Base-by-base conservation (phyloP, 2,888 invertebrate species). In the Cetonia aurata region DNA sequence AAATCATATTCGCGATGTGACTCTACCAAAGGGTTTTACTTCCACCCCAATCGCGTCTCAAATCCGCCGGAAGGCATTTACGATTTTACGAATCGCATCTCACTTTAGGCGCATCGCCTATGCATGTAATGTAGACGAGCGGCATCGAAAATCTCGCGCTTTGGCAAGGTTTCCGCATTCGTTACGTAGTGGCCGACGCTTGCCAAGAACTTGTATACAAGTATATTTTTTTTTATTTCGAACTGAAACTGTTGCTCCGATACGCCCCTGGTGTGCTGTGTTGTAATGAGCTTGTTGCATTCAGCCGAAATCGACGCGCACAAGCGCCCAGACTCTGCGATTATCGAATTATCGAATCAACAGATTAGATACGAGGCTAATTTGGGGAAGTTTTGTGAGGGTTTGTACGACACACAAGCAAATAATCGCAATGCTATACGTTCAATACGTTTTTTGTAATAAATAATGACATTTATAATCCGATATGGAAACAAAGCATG, bases 221-320 rank as follows among this genome's bases (percentile, higher is more conserved):
- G 52, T 59, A 67, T 37, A 9, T 73, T 70, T 72, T 69, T 70
- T 73, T 73, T 73, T 70, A 67, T 69, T 70, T 59, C 70, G 67
- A 65, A 71, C 15, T 10, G 57, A n/a, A 25, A 67, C 71, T 15
- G 31, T 37, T 10, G 13, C 13, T 8, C 55, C 13, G 37, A 37
- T 9, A 37, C 37, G 8, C 15, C n/a, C 13, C 37, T 70, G 73
- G 70, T 73, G 71, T 44, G 25, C 69, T 72, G 56, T 65, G 56
- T 65, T 66, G 66, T 71, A 71, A 72, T 56, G 46, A 48, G 70
- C 73, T 73, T 73, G 73, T 73, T 73, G 73, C 71, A 71, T 56
- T 62, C 46, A 2, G 42, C 19, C 37, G 37, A 37, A 37, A 10
- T 50, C 52, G 52, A 13, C 1, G 48, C n/a, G 48, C 48, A 19